Percentiles rank a stretch among this genome's conserved stretches.
Conservation (phyloP, 2,888 invertebrate species). For the Rapana venosa region DNA sequence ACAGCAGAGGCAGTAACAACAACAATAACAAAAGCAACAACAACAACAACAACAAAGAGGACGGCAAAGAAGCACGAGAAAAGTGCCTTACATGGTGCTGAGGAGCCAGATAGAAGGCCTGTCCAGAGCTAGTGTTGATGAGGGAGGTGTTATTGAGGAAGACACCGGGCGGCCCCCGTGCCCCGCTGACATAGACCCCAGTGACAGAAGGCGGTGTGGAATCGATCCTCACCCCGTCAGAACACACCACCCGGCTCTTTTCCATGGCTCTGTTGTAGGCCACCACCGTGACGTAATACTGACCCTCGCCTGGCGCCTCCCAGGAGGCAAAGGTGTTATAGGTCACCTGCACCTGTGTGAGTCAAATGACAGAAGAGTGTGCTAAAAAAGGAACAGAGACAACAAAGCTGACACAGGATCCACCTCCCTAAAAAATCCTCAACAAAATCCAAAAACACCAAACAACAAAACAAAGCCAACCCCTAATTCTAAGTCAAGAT, state of each 20-base stretch:
- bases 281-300: conserved; percentile 62
- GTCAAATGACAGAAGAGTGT: too few species aligned
- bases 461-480: too few species aligned
- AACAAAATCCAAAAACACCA: too few species aligned
- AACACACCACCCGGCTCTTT: conserved; percentile 61
- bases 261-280: conserved; percentile 64
- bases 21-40: not conserved
- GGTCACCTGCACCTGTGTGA: conserved; percentile 49
- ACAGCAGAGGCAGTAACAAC: too few species aligned
- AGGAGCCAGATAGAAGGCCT: not conserved
- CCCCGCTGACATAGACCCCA: conserved; percentile 53
- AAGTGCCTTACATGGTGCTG: not conserved
- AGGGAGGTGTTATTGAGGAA: not conserved
- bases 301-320: conserved; percentile 51
- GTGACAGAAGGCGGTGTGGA: conserved; percentile 47
- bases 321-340: conserved; percentile 50
- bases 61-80: not conserved
- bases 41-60: not conserved
- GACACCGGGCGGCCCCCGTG: conserved; percentile 53
- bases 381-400: too few species aligned
- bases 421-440: too few species aligned
- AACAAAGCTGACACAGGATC: too few species aligned
- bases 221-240: conserved; percentile 62
- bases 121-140: conserved; percentile 37
- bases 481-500: too few species aligned